Percentiles rank a stretch among this genome's conserved stretches.
phyloP scores from a whole-genome alignment of 1,140 invertebrate genomes.

The Mizuhopecten yessoensis region DNA sequence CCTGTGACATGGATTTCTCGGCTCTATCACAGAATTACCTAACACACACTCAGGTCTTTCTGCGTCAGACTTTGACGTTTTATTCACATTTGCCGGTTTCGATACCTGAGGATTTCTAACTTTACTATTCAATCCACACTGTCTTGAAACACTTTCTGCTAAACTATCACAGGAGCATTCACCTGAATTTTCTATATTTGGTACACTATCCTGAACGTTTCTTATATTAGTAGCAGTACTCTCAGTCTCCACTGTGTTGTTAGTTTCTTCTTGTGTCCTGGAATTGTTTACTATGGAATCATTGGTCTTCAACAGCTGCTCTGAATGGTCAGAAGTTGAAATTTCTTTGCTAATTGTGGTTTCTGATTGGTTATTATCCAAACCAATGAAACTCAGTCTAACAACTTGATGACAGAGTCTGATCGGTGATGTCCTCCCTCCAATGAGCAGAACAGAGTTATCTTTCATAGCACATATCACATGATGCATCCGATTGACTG shows the following conservation, averaged over 20 bases:
- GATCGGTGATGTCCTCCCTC: conserved; percentile 77
- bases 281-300: background rate
- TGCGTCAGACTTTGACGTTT: background rate
- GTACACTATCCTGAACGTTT: background rate
- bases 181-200: background rate
- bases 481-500: conserved; percentile 75
- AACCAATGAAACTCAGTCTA: conserved; percentile 52
- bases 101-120: background rate
- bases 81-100: background rate
- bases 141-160: conserved; percentile 9
- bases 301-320: background rate
- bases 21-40: background rate
- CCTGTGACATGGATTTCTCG: background rate
- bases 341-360: background rate
- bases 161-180: background rate
- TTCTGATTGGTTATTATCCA: background rate
- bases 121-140: background rate
- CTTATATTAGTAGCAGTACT: background rate
- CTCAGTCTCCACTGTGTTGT: background rate
- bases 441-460: conserved; percentile 72
- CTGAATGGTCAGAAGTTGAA: background rate
- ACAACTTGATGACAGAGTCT: conserved; percentile 73
- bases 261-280: background rate
- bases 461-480: conserved; percentile 67
- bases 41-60: background rate